Conservation (phyloP, 2,113 vertebrate genomes). For the Zosterops pallidus region DNA sequence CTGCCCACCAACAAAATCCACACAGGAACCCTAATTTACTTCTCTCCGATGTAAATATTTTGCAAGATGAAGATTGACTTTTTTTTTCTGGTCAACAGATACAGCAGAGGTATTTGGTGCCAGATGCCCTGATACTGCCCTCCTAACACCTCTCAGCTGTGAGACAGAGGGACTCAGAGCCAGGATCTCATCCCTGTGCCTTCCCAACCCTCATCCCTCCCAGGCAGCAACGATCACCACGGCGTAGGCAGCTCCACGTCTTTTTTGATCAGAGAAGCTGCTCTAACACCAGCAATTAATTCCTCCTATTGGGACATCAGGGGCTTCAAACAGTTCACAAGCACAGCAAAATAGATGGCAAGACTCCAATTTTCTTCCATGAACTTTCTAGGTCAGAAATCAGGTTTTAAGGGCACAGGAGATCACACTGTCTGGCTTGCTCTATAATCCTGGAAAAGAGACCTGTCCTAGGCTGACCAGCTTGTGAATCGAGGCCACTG, state of each 20-base stretch:
- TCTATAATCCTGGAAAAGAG: conserved; percentile 10
- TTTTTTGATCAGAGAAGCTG: conserved; percentile 3
- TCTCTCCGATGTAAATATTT: background rate
- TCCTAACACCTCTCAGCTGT: background rate
- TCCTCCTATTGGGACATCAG: conserved; percentile 1
- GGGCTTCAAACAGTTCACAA: conserved; percentile 2
- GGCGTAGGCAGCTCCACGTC: background rate
- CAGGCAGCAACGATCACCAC: background rate
- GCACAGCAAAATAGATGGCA: conserved; percentile 13
- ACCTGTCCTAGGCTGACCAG: background rate
- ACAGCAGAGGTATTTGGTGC: background rate
- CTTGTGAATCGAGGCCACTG: background rate
- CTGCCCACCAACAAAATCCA: background rate
- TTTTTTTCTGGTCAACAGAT: background rate
- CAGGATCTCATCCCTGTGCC: background rate
- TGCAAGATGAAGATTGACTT: background rate
- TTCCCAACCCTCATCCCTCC: background rate
- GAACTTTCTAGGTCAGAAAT: conserved; percentile 46
- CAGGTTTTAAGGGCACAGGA: conserved; percentile 29
- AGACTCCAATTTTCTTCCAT: conserved; percentile 37
- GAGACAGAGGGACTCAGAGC: background rate
- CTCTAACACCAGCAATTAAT: conserved; percentile 25
- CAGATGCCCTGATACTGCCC: background rate
- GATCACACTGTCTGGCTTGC: background rate
- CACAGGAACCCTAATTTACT: background rate